Evolutionary conservation across 2,113 vertebrate species (phyloP).

Genomic region (Ceratotherium simum): DNA sequence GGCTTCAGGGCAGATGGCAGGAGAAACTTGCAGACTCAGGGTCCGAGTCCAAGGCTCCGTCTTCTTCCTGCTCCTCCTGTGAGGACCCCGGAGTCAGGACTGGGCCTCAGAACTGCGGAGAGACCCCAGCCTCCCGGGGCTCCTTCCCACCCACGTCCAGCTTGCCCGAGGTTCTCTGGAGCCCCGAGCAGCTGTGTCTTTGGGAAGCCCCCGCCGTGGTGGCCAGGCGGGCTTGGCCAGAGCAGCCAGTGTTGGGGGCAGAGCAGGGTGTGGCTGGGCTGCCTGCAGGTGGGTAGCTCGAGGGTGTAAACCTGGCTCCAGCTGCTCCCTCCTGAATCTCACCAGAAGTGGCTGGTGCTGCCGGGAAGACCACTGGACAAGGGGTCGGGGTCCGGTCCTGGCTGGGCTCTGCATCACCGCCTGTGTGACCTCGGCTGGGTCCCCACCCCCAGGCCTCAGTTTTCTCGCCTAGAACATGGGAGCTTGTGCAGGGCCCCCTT

Average conservation of each 20-base stretch:
- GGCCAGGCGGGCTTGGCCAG: neutral
- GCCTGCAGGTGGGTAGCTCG: neutral
- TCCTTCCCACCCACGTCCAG: neutral
- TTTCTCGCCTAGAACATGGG: neutral
- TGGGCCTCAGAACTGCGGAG: neutral
- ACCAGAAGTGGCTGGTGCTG: neutral
- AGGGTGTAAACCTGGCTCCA: no score
- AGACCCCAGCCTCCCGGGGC: neutral
- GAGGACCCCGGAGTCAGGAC: neutral
- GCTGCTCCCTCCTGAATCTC: neutral
- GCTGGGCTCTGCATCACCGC: neutral
- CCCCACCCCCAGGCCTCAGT: neutral
- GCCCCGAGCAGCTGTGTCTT: neutral
- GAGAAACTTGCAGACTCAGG: no score
- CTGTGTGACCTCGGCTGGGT: rapidly evolving
- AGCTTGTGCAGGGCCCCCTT: neutral
- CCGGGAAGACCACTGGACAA: rapidly evolving
- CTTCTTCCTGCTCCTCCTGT: neutral
- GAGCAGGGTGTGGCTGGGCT: neutral
- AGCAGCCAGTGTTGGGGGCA: neutral
- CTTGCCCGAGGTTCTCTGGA: neutral
- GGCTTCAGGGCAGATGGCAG: no score
- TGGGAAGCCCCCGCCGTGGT: neutral
- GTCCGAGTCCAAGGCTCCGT: no score
- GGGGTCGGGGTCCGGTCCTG: neutral